Conservation (phyloP, 1,140 invertebrate genomes). For the Neodiprion virginianus region DNA sequence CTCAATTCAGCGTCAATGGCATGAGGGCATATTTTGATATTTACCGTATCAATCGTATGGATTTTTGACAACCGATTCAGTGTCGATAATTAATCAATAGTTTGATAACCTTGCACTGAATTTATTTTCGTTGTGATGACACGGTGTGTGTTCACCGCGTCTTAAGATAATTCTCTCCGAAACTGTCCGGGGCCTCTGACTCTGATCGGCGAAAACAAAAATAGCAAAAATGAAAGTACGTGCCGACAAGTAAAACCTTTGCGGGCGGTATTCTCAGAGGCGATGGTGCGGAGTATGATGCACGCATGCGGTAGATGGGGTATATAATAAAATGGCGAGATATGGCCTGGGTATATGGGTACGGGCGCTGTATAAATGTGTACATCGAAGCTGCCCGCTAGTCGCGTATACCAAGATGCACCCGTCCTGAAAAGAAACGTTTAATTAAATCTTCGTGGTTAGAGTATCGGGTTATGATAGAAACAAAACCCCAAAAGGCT, state of each 20-base stretch:
- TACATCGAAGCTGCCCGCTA: neutral
- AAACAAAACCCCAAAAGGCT: neutral
- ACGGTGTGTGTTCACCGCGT: too few relatives aligned
- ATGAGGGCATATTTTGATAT: too few relatives aligned
- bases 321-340: neutral
- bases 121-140: too few relatives aligned
- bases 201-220: neutral
- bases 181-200: neutral
- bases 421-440: neutral
- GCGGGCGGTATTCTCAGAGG: neutral
- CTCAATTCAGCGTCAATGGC: too few relatives aligned
- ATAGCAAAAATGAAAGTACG: neutral
- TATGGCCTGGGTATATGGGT: neutral
- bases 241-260: neutral
- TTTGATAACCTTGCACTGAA: too few relatives aligned
- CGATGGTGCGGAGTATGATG: neutral
- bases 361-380: neutral
- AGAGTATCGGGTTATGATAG: neutral
- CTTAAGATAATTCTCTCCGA: neutral
- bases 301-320: neutral
- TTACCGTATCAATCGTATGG: too few relatives aligned
- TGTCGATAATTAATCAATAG: too few relatives aligned
- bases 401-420: neutral
- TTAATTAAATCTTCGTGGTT: conserved; percentile 4
- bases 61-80: too few relatives aligned